Conservation (phyloP, 1,140 invertebrate genomes). For the Oedothorax gibbosus region DNA sequence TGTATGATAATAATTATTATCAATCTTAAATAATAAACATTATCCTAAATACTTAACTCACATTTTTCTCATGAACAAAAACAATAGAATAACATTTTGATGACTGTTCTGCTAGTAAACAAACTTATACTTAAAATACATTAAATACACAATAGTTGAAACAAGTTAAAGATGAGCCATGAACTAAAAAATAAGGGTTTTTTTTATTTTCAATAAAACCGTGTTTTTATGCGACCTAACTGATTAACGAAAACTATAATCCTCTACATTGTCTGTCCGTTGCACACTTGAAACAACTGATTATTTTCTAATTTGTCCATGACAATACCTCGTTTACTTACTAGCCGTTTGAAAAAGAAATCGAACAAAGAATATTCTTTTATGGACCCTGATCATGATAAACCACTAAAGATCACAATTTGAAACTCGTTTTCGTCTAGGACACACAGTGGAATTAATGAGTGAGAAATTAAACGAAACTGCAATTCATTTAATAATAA, state of each 20-base stretch:
- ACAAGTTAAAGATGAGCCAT: too few species aligned
- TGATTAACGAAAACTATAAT: not conserved
- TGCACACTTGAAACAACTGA: not conserved
- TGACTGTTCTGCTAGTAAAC: too few species aligned
- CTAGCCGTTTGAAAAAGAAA: not conserved
- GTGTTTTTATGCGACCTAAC: not conserved
- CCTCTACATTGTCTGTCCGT: not conserved
- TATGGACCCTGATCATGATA: slow-evolving; percentile 18
- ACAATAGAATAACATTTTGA: too few species aligned
- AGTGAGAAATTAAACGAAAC: slow-evolving; percentile 10
- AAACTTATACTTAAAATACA: too few species aligned
- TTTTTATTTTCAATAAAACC: not conserved
- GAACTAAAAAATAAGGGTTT: not conserved
- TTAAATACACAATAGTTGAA: too few species aligned
- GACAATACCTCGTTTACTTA: not conserved
- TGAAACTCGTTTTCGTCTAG: slow-evolving; percentile 23
- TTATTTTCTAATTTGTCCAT: not conserved
- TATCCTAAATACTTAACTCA: too few species aligned
- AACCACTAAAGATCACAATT: slow-evolving; percentile 44
- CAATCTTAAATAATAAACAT: too few species aligned
- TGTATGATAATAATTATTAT: too few species aligned
- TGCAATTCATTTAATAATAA: slow-evolving; percentile 32
- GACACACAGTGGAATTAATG: slow-evolving; percentile 14
- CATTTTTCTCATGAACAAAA: too few species aligned
- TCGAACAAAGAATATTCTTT: slow-evolving; percentile 18